Conservation (phyloP, 35 echinoderm and acorn worm genomes). For the Heliocidaris tuberculata region DNA sequence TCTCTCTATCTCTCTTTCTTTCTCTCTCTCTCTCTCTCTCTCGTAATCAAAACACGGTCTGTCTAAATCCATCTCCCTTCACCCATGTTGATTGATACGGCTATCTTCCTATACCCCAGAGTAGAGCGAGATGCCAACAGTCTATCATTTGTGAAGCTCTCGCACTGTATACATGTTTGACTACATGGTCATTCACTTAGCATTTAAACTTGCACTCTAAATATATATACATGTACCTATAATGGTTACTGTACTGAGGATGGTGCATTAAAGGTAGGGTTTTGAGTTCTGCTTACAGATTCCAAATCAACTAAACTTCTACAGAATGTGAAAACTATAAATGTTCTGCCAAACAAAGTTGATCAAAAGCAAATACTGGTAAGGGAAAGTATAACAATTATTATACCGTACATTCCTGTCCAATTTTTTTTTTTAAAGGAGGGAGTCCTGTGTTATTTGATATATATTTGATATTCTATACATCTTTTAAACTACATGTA, state of each 20-base stretch:
- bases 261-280: neutral
- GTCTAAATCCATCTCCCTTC: neutral
- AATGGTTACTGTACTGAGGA: neutral
- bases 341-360: too few species aligned
- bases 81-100: neutral
- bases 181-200: constrained; percentile 10
- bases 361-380: too few species aligned
- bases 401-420: too few species aligned
- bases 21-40: neutral
- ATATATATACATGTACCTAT: neutral
- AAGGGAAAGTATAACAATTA: too few species aligned
- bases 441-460: too few species aligned
- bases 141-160: neutral
- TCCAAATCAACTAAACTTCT: too few species aligned
- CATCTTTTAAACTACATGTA: too few species aligned
- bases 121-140: neutral
- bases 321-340: too few species aligned
- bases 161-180: neutral
- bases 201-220: neutral
- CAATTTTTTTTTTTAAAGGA: too few species aligned
- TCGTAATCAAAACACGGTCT: neutral
- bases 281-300: neutral
- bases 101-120: neutral
- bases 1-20: too few species aligned
- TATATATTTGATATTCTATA: too few species aligned